A percentile compares a stretch with the other conserved stretches of the same genome.
These are phyloP conservation scores for Fragariocoptes setiger DNA, from an alignment of 1,140 invertebrate genomes.

Conservation along the genomic window DNA sequence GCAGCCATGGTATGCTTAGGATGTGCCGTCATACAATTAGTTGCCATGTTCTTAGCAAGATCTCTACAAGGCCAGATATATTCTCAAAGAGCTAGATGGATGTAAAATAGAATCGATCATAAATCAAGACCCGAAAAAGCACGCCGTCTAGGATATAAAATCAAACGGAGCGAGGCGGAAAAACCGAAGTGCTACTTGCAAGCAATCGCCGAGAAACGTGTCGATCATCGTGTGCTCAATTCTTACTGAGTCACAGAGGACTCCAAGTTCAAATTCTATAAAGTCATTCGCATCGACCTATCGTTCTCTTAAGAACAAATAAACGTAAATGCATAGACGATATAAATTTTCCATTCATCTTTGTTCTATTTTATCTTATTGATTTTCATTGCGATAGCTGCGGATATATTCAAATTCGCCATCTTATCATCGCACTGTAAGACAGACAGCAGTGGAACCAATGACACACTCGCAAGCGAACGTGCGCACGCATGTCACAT, in stretches of 20 bases:
- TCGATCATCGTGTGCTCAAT: slow-evolving; percentile 66
- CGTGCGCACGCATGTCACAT: too few relatives aligned
- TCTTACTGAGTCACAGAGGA: slow-evolving; percentile 99
- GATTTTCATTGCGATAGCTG: too few relatives aligned
- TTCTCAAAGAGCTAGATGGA: slow-evolving; percentile 33
- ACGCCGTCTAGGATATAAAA: slow-evolving; percentile 71
- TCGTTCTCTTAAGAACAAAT: too few relatives aligned
- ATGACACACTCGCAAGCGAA: too few relatives aligned
- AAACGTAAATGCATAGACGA: too few relatives aligned
- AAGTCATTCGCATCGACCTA: slow-evolving; percentile 54
- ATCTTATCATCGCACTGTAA: too few relatives aligned
- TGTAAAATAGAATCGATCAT: too few relatives aligned
- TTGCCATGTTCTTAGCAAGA: slow-evolving; percentile 64
- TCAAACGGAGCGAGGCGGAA: slow-evolving; percentile 92
- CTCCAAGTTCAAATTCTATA: slow-evolving; percentile 94
- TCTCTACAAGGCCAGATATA: slow-evolving; percentile 62
- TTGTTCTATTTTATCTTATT: too few relatives aligned
- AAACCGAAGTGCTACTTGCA: slow-evolving; percentile 79
- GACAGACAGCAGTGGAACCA: too few relatives aligned
- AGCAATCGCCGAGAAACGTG: slow-evolving; percentile 90
- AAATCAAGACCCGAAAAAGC: slow-evolving; percentile 94
- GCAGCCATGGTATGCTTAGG: slow-evolving; percentile 51
- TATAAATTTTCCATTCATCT: too few relatives aligned
- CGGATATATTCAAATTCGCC: too few relatives aligned
- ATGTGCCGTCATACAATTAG: slow-evolving; percentile 40